Evolutionary conservation across 2,888 invertebrate genomes (phyloP), one percentile per base, ranked within the genome.

Genomic region (Pristionchus maxplancki): DNA sequence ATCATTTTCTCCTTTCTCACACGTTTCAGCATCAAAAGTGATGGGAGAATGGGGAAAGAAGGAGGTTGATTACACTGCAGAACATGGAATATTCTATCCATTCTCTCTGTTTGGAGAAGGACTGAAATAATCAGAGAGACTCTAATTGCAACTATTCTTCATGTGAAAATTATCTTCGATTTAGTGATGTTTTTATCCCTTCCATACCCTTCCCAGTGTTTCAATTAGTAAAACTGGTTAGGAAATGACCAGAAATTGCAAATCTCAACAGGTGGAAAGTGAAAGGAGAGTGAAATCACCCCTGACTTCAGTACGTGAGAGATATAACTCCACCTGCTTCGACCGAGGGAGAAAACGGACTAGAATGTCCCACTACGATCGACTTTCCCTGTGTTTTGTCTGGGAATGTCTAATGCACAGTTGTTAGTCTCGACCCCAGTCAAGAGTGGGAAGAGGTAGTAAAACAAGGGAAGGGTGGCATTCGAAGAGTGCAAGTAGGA

Each of bases 11-110:
- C 71, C 31, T 31, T 31, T 64, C 64, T 31, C 64, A 64, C 64
- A 34, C 31, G 28, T 64, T 31, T 64, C 64, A 15, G 34, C 64
- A 34, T 13, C 31, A 64, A 34, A 62, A 64, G 64, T 64, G 64
- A 64, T 64, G 64, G 64, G 64, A 64, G 64, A 64, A 64, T 64
- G 31, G 28, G 64, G 31, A 64, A 64, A 34, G 64, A 24, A 71
- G 71, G n/a, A n/a, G 71, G 71, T 20, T 71, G 71, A 71, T 71
- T 71, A 71, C 71, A 71, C 37, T 24, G 37, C 71, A 24, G 5
- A 1, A 6, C 71, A 71, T 71, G 8, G 37, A 71, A 37, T 71
- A 40, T 71, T 71, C 71, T 71, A 71, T 34, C 20, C 71, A 17
- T 37, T 37, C 37, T 67, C 37, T 58, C 37, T 71, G 71, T 71